These are phyloP conservation scores for Hippolais icterina DNA, from an alignment of 2,113 vertebrate genomes.

Conservation along the genomic window DNA sequence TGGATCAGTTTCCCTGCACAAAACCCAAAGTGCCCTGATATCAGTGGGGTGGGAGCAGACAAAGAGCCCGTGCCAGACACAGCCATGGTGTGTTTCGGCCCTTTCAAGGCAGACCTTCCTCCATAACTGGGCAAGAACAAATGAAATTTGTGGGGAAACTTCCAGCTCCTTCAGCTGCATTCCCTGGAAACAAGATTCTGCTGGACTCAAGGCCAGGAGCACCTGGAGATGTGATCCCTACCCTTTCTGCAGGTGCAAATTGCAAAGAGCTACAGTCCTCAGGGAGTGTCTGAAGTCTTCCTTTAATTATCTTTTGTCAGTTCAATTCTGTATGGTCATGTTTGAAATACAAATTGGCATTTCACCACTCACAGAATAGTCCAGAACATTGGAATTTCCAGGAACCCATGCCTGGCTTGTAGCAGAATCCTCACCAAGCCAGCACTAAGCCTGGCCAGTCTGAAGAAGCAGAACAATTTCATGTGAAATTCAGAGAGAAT, in stretches of 20 bases:
- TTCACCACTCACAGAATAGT: not conserved
- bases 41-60: accelerated
- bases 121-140: accelerated
- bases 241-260: accelerated
- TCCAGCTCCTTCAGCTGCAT: not conserved
- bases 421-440: not conserved
- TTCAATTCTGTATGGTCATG: not conserved
- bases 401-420: accelerated
- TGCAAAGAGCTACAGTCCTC: not conserved
- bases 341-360: not conserved
- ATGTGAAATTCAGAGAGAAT: not conserved
- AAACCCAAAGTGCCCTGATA: not conserved
- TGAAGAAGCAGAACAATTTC: not conserved
- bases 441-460: not conserved
- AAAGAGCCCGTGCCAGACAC: not conserved
- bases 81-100: accelerated
- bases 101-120: not conserved
- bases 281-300: not conserved
- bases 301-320: not conserved
- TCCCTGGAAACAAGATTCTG: not conserved
- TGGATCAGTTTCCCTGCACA: not conserved
- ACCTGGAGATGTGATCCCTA: not conserved
- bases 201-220: not conserved
- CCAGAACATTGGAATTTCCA: not conserved
- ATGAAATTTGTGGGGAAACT: not conserved